phyloP scores from a whole-genome alignment of 2,797 vertebrate genomes.

The Moxostoma hubbsi region DNA sequence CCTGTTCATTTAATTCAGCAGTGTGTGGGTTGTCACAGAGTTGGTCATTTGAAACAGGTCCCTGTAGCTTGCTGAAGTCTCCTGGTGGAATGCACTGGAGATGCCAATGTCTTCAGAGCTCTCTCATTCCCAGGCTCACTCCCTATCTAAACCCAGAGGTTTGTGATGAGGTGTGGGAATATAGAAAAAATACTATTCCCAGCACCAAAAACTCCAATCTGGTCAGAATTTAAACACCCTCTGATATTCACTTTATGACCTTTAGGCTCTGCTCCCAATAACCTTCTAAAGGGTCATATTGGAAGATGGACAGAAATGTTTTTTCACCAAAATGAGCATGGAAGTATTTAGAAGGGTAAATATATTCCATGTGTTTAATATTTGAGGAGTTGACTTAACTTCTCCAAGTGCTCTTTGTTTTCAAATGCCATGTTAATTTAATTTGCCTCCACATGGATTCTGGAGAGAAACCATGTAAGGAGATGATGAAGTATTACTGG shows the following conservation, averaged over 20 bases:
- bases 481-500: constrained; percentile 22
- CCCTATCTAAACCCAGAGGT: constrained; percentile 28
- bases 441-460: constrained; percentile 25
- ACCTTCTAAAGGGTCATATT: constrained; percentile 38
- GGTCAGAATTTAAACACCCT: constrained; percentile 35
- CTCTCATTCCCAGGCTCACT: constrained; percentile 49
- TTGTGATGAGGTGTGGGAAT: constrained; percentile 56
- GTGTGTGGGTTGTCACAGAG: constrained; percentile 6
- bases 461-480: constrained; percentile 13
- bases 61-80: constrained; percentile 37
- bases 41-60: constrained; percentile 19
- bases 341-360: constrained; percentile 46
- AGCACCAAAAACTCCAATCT: constrained; percentile 42
- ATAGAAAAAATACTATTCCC: constrained; percentile 51
- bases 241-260: constrained; percentile 37
- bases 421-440: constrained; percentile 26
- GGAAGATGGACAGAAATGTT: constrained; percentile 44
- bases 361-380: constrained; percentile 51
- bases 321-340: constrained; percentile 42
- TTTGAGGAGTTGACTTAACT: constrained; percentile 39
- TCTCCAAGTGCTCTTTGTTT: constrained; percentile 41
- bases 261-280: constrained; percentile 7
- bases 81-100: constrained; percentile 52
- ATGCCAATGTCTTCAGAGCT: constrained; percentile 48
- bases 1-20: constrained; percentile 25